Percentiles rank a stretch among this genome's conserved stretches.
Conservation (phyloP, 2,113 vertebrate genomes). For the Coryphaenoides rupestris region DNA sequence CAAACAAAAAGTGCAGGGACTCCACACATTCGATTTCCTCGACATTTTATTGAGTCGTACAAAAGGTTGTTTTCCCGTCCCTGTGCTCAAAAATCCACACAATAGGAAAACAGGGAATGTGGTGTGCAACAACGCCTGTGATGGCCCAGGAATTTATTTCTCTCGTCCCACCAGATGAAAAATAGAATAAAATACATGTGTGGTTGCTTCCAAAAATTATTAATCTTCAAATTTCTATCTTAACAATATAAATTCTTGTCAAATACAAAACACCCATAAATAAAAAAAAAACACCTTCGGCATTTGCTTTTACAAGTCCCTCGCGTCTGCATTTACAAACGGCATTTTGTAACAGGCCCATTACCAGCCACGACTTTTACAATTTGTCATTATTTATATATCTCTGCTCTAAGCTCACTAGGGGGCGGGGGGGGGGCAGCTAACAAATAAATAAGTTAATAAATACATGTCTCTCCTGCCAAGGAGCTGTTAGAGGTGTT, state of each 20-base stretch:
- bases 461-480: slow-evolving; percentile 51
- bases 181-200: neutral
- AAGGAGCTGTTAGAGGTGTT: slow-evolving; percentile 19
- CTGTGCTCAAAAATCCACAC: neutral
- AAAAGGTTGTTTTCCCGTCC: slow-evolving; percentile 15
- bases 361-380: slow-evolving; percentile 9
- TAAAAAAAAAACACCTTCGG: slow-evolving; percentile 22
- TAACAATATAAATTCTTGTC: slow-evolving; percentile 29
- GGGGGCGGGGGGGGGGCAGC: slow-evolving; percentile 38
- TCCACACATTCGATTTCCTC: neutral
- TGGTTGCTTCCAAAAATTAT: slow-evolving; percentile 4
- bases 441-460: slow-evolving; percentile 71
- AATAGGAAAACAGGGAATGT: neutral
- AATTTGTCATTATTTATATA: slow-evolving; percentile 33
- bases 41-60: slow-evolving; percentile 6
- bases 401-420: slow-evolving; percentile 18
- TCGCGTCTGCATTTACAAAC: slow-evolving; percentile 25
- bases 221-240: neutral
- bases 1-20: neutral
- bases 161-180: neutral
- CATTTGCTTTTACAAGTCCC: slow-evolving; percentile 13
- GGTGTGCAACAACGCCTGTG: slow-evolving; percentile 1
- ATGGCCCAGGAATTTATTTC: neutral
- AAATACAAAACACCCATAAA: slow-evolving; percentile 44
- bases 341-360: slow-evolving; percentile 8